Percentiles rank a stretch among this genome's conserved stretches.
Evolutionary conservation across 2,797 vertebrate species (phyloP).

Genomic region (Sus cebifrons): DNA sequence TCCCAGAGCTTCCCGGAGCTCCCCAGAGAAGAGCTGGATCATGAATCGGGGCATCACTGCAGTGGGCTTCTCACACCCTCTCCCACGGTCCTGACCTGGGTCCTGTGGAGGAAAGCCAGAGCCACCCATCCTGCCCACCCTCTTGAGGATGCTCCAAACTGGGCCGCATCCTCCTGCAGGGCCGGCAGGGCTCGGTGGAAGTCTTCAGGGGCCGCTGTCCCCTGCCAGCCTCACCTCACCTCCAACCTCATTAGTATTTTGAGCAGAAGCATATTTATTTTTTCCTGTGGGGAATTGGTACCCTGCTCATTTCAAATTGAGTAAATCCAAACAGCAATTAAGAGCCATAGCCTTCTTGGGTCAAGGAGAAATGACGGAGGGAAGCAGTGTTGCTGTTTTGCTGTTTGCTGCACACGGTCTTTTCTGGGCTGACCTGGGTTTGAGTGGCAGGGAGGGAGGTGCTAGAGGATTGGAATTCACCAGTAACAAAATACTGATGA

Average conservation of each 20-base stretch:
- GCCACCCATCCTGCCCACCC: background rate
- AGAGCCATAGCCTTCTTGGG: conserved; percentile 58
- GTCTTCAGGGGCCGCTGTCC: background rate
- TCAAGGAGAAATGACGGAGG: conserved; percentile 59
- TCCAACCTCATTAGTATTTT: conserved; percentile 84
- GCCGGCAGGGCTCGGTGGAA: background rate
- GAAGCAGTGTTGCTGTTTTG: fast-evolving
- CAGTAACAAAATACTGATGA: too few species aligned
- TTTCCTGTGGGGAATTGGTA: conserved; percentile 72
- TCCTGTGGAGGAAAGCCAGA: background rate
- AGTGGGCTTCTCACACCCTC: background rate
- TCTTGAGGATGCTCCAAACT: background rate
- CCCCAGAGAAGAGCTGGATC: background rate
- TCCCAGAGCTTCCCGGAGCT: background rate
- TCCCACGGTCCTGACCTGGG: background rate
- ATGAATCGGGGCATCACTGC: background rate
- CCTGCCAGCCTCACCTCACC: background rate
- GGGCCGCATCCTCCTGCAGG: background rate
- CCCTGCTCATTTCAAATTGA: conserved; percentile 76
- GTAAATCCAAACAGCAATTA: conserved; percentile 75
- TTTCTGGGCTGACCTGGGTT: background rate
- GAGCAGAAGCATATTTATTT: conserved; percentile 77
- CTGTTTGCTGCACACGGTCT: background rate
- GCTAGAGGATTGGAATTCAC: background rate
- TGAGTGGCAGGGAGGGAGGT: background rate